These are phyloP conservation scores for Abramis brama DNA, from an alignment of 2,113 vertebrate species.

Conservation along the genomic window DNA sequence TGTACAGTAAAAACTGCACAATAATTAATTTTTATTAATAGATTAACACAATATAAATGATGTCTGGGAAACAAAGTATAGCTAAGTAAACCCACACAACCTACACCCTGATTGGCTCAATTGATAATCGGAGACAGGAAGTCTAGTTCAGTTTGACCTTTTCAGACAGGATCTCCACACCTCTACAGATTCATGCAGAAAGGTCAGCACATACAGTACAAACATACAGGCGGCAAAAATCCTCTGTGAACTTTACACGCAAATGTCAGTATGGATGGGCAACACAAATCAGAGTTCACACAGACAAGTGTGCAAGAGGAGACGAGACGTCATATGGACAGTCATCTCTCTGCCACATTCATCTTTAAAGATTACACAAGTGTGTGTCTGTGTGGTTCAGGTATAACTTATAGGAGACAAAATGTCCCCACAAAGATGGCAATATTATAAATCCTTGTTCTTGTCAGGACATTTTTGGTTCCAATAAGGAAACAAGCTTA, in stretches of 20 bases:
- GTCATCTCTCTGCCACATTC: background rate
- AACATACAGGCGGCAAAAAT: conserved; percentile 24
- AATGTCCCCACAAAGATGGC: too few relatives aligned
- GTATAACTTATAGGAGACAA: too few relatives aligned
- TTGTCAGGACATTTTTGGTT: too few relatives aligned
- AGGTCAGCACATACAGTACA: conserved; percentile 39
- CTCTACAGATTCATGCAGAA: conserved; percentile 48
- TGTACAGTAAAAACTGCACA: background rate
- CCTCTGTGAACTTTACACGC: background rate
- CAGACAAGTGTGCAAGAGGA: background rate
- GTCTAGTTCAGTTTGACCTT: conserved; percentile 48
- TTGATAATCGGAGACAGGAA: conserved; percentile 51
- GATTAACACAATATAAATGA: background rate
- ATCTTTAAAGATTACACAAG: background rate
- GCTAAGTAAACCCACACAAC: conserved; percentile 5
- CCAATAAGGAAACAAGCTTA: too few relatives aligned
- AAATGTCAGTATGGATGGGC: conserved; percentile 49
- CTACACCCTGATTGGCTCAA: conserved; percentile 33
- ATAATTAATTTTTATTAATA: too few relatives aligned
- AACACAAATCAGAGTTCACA: conserved; percentile 14
- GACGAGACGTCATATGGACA: background rate
- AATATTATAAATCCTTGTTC: too few relatives aligned
- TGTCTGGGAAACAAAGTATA: background rate
- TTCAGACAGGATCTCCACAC: conserved; percentile 46
- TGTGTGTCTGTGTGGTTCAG: conserved; percentile 1